Base-by-base conservation (phyloP, 2,113 vertebrate genomes). In the Crypturellus undulatus region DNA sequence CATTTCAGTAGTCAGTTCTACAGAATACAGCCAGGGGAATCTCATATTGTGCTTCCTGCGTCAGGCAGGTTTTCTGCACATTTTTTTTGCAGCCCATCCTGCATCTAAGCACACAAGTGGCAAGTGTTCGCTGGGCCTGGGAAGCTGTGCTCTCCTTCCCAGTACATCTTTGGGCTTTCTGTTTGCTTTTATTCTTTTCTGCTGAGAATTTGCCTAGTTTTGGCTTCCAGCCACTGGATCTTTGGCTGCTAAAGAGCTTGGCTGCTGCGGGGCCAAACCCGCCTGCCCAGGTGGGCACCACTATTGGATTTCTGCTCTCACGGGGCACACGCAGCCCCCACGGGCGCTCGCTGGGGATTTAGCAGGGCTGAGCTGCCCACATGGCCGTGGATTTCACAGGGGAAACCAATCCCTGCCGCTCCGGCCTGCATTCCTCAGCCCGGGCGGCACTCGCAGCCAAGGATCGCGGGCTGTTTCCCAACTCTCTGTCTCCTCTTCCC, bases 391-490 rank as follows among this genome's bases (percentile, higher is more conserved):
- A 40, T 83, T 71, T 93, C 6, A 0, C 42, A 0, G 12, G 69
- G 80, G 79, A 97, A 96, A 86, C 85, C 92, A 95, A 96, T 60
- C 92, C 89, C 76, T 82, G 30, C 10, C 3, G 87, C 94, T 95
- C 58, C 14, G 21, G 84, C 92, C 87, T 92, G 69, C 63, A 79
- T 96, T 97, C 93, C 93, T 80, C 63, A 51, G 62, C 67, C 47
- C 10, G 2, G 3, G 84, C 90, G 92, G 89, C 2, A 0, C 54
- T 59, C 20, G 12, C 6, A 1, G 87, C 91, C 93, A 87, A 95
- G 79, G 76, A 92, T 64, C 1, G 90, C 38, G 81, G 0, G 51
- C 92, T 93, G 93, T 96, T 96, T 96, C 96, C 76, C 40, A 68
- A 69, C 36, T 87, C 89, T 93, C 62, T 58, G 85, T 82, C 91